Base-by-base conservation (phyloP, 2,888 invertebrate genomes). In the Diplolepis rosae region DNA sequence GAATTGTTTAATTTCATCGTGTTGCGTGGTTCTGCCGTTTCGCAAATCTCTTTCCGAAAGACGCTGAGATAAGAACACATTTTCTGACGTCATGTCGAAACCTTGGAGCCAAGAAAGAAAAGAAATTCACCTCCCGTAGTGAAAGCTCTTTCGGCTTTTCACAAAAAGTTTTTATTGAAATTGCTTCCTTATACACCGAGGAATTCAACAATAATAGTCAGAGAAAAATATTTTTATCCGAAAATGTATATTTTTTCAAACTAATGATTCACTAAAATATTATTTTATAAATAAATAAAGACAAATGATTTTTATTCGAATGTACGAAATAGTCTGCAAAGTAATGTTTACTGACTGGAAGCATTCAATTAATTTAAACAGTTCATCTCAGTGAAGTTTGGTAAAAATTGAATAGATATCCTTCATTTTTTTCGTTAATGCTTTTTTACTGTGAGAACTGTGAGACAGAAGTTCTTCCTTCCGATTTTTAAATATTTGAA, bases 1-100 rank as follows among this genome's bases (percentile, higher is more conserved):
- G 80, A 84, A 80, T 81, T 81, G 82, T 84, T 82, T 83, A 81
- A 83, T 84, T 75, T 42, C 80, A 75, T 39, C 61, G 54, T 67
- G 74, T 71, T 45, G 67, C 66, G 72, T 73, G 74, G 77, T 73
- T 74, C 74, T 72, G 72, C 71, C 73, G 73, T 80, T 78, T 79
- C 66, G 70, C 76, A 77, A 77, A 80, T 52, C 66, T 69, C 54
- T 39, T 24, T 24, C 39, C 27, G 24, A 27, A 61, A 61, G 61
- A 35, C 61, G 39, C 7, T 15, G 39, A 61, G 39, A 61, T 61
- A 61, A 39, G 39, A 24, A 39, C 61, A 24, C 61, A 42, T 61
- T 39, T 61, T 61, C 35, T 48, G 48, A 48, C 48, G 11, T 24
- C 24, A 15, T 13, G 50, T 24, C 13, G 24, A 24, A 7, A 24